phyloP scores from a whole-genome alignment of 2,797 vertebrate species.

The Malacoraja senta region DNA sequence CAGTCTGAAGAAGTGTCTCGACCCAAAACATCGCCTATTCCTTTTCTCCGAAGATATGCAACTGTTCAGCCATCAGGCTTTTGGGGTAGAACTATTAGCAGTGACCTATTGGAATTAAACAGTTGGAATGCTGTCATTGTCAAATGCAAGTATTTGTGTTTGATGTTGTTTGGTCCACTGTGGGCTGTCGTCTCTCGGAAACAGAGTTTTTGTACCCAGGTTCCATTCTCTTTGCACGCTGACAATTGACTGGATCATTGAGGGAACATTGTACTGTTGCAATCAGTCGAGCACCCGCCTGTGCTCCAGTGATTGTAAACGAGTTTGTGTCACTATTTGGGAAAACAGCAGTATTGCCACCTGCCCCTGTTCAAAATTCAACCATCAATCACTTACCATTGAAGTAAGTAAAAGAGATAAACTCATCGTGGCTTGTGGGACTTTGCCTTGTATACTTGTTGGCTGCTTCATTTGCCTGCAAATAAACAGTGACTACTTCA shows the following conservation, averaged over 20 bases:
- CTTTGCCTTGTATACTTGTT: neutral
- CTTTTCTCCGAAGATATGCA: neutral
- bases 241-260: neutral
- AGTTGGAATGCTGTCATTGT: neutral
- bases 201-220: neutral
- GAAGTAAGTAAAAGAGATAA: neutral
- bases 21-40: too few relatives aligned
- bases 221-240: neutral
- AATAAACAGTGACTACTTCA: neutral
- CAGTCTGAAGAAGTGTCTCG: too few relatives aligned
- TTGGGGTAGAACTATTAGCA: neutral
- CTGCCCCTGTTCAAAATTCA: neutral
- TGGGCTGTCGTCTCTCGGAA: neutral
- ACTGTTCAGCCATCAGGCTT: neutral
- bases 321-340: neutral
- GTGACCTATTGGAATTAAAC: neutral
- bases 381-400: neutral
- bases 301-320: neutral
- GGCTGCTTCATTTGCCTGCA: neutral
- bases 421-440: neutral
- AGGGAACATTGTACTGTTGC: neutral
- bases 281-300: neutral
- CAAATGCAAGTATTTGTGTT: neutral
- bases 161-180: neutral
- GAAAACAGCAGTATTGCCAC: neutral